A percentile compares a stretch with the other conserved stretches of the same genome.
Conservation (phyloP, 2,797 vertebrate species). For the Danio choprae region DNA sequence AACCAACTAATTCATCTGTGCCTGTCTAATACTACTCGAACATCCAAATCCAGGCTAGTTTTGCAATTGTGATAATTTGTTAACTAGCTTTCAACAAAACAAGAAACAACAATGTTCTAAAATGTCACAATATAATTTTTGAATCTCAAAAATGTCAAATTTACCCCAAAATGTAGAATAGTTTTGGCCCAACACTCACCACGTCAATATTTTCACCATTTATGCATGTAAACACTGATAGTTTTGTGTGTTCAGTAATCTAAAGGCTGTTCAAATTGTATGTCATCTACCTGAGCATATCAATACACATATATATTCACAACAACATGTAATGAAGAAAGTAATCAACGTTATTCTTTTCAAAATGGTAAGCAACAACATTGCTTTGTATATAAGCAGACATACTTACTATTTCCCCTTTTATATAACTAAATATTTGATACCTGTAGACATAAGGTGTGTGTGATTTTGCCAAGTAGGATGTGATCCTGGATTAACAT, state of each 20-base stretch:
- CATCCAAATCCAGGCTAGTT: slow-evolving; percentile 1
- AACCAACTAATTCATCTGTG: slow-evolving; percentile 56
- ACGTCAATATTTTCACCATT: not conserved
- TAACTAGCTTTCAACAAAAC: not conserved
- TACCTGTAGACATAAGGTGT: too few species aligned
- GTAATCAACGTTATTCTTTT: too few species aligned
- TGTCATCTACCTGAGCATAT: too few species aligned
- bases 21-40: slow-evolving; percentile 43
- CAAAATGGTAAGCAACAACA: too few species aligned
- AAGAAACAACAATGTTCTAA: not conserved
- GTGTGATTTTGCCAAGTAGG: too few species aligned
- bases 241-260: not conserved
- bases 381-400: too few species aligned
- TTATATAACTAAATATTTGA: too few species aligned
- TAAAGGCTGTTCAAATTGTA: too few species aligned
- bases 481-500: too few species aligned
- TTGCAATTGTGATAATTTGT: not conserved
- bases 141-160: not conserved
- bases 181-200: not conserved
- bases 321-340: too few species aligned
- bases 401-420: too few species aligned
- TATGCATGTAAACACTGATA: not conserved
- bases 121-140: not conserved
- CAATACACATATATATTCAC: too few species aligned
- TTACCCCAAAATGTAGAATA: not conserved